These are phyloP conservation scores for Hypercompe scribonia DNA, from an alignment of 2,888 invertebrate species.

Conservation along the genomic window DNA sequence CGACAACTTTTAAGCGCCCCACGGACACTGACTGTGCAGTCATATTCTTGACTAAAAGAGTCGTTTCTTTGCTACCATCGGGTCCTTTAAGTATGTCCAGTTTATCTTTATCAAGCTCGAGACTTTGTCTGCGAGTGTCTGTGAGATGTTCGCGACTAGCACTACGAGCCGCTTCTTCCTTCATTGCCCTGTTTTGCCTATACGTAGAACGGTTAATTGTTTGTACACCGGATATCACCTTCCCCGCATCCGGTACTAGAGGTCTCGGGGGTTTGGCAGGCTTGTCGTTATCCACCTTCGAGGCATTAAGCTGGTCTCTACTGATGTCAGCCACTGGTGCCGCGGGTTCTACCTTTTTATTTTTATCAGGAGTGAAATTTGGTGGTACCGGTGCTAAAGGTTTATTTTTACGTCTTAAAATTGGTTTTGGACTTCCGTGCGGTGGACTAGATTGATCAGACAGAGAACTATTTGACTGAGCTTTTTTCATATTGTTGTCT, in stretches of 20 bases:
- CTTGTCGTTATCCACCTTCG: constrained; percentile 74
- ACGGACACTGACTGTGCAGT: constrained; percentile 80
- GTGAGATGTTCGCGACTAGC: constrained; percentile 77
- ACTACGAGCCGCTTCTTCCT: constrained; percentile 74
- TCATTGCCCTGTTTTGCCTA: constrained; percentile 81
- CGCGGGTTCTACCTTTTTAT: constrained; percentile 63
- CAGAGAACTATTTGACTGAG: constrained; percentile 89
- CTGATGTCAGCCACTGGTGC: constrained; percentile 28
- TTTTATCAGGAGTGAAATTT: constrained; percentile 84
- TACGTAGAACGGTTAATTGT: constrained; percentile 88
- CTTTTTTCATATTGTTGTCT: constrained; percentile 85
- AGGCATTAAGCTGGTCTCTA: constrained; percentile 57
- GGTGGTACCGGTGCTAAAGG: constrained; percentile 91
- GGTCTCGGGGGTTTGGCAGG: constrained; percentile 90
- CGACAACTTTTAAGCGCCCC: constrained; percentile 76
- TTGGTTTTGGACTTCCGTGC: constrained; percentile 91
- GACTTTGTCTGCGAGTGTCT: constrained; percentile 84
- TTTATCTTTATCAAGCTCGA: constrained; percentile 85
- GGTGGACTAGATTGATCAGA: constrained; percentile 90
- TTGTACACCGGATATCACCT: constrained; percentile 84
- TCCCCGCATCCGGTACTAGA: constrained; percentile 81
- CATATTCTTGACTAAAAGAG: constrained; percentile 72
- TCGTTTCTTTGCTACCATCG: constrained; percentile 65
- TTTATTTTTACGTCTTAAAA: constrained; percentile 91
- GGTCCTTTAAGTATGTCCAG: constrained; percentile 61